Evolutionary conservation across 1,140 invertebrate species (phyloP).

Genomic region (Papilio helenus): DNA sequence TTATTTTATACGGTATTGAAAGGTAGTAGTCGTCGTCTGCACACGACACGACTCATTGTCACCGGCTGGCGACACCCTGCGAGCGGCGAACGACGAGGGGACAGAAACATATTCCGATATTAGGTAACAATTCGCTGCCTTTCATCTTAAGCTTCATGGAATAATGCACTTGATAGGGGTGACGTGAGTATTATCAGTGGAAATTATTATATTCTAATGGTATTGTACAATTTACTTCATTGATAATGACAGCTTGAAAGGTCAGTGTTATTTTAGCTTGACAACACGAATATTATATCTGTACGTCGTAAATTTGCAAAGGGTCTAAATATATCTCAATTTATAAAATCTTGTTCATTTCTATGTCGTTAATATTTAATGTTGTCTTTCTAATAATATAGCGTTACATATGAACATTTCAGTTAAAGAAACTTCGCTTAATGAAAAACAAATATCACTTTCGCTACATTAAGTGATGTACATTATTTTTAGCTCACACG

Average conservation of each 20-base stretch:
- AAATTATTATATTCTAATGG: neutral
- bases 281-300: neutral
- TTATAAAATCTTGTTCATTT: too few relatives aligned
- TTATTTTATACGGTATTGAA: constrained; percentile 21
- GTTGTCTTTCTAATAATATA: too few relatives aligned
- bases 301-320: too few relatives aligned
- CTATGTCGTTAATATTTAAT: too few relatives aligned
- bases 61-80: constrained; percentile 1
- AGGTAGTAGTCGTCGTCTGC: constrained; percentile 21
- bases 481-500: neutral
- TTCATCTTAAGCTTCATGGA: constrained; percentile 31
- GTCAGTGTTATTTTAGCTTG: neutral
- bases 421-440: neutral
- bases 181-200: constrained; percentile 29
- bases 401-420: too few relatives aligned
- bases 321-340: too few relatives aligned
- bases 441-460: neutral
- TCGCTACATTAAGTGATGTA: neutral
- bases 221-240: constrained; percentile 20
- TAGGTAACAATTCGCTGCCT: constrained; percentile 22
- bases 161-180: constrained; percentile 18
- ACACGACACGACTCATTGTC: constrained; percentile 25
- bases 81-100: neutral
- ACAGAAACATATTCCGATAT: constrained; percentile 31
- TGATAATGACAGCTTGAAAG: constrained; percentile 14